Percentiles rank a stretch among this genome's conserved stretches.
phyloP scores from a whole-genome alignment of 2,888 invertebrate species.

The Clostera curtula region DNA sequence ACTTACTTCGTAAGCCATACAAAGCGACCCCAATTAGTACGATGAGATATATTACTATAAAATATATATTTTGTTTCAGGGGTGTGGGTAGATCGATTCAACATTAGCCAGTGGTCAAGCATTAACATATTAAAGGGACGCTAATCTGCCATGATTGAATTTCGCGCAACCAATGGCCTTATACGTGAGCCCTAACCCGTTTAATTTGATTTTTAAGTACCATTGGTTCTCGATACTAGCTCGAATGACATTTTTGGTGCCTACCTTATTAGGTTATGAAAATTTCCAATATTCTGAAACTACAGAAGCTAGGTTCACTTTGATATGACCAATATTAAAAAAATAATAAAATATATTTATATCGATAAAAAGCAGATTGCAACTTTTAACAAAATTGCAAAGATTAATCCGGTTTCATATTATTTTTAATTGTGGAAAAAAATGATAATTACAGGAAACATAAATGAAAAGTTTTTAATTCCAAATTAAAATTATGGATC shows the following conservation, averaged over 20 bases:
- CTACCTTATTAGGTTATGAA: not conserved
- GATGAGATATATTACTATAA: conserved; percentile 63
- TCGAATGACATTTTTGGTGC: not conserved
- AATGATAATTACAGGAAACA: no score
- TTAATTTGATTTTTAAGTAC: conserved; percentile 36
- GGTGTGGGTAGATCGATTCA: conserved; percentile 56
- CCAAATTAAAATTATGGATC: no score
- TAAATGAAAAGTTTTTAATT: no score
- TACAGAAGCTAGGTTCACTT: no score
- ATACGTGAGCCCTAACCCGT: conserved; percentile 43
- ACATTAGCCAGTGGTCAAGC: conserved; percentile 67
- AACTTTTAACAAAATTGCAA: no score
- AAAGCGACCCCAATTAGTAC: conserved; percentile 73
- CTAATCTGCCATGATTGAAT: conserved; percentile 74
- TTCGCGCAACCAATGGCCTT: conserved; percentile 52
- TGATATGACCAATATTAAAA: no score
- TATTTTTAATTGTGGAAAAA: no score
- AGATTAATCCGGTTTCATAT: no score
- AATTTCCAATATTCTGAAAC: not conserved
- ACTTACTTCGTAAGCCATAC: conserved; percentile 73
- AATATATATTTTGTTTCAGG: conserved; percentile 59
- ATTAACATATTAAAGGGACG: conserved; percentile 70
- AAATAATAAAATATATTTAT: no score
- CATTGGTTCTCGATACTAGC: conserved; percentile 18
- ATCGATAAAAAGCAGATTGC: no score